Percentiles rank a stretch among this genome's conserved stretches.
phyloP scores from a whole-genome alignment of 2,797 vertebrate species.

The Naso thynnoides region DNA sequence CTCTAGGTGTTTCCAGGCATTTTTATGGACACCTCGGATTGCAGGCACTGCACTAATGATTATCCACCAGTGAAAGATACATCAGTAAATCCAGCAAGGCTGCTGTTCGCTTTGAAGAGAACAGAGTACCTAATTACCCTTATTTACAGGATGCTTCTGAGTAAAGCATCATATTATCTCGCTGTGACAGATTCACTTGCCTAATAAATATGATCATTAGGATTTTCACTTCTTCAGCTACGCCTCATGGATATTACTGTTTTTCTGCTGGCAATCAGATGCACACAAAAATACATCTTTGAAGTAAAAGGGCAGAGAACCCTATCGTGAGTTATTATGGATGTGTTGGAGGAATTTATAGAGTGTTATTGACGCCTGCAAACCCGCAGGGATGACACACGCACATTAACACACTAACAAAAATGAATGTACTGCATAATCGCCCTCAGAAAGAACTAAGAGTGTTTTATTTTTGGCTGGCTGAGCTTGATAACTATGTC shows the following conservation, averaged over 20 bases:
- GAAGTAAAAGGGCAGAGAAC: slow-evolving; percentile 80
- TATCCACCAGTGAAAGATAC: slow-evolving; percentile 59
- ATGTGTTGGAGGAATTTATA: slow-evolving; percentile 78
- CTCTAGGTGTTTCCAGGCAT: slow-evolving; percentile 45
- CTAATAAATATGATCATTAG: slow-evolving; percentile 74
- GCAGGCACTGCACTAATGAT: slow-evolving; percentile 48
- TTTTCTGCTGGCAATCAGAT: slow-evolving; percentile 76
- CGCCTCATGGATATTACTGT: slow-evolving; percentile 63
- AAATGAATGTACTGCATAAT: slow-evolving; percentile 60
- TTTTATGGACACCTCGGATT: slow-evolving; percentile 42
- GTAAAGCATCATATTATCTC: slow-evolving; percentile 63
- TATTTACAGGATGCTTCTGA: slow-evolving; percentile 75
- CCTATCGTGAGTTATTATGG: slow-evolving; percentile 77
- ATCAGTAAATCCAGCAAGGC: slow-evolving; percentile 65
- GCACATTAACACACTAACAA: slow-evolving; percentile 56
- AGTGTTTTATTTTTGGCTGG: slow-evolving; percentile 44
- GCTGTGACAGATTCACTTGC: slow-evolving; percentile 71
- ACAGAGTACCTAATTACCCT: slow-evolving; percentile 79
- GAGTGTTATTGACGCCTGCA: slow-evolving; percentile 81
- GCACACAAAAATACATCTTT: slow-evolving; percentile 74
- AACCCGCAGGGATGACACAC: slow-evolving; percentile 75
- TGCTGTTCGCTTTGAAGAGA: slow-evolving; percentile 78
- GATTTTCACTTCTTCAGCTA: slow-evolving; percentile 71
- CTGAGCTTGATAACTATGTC: slow-evolving; percentile 66
- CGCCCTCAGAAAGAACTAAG: slow-evolving; percentile 35